phyloP scores from a whole-genome alignment of 1,140 invertebrate genomes.

The Ostrea denselamellosa region DNA sequence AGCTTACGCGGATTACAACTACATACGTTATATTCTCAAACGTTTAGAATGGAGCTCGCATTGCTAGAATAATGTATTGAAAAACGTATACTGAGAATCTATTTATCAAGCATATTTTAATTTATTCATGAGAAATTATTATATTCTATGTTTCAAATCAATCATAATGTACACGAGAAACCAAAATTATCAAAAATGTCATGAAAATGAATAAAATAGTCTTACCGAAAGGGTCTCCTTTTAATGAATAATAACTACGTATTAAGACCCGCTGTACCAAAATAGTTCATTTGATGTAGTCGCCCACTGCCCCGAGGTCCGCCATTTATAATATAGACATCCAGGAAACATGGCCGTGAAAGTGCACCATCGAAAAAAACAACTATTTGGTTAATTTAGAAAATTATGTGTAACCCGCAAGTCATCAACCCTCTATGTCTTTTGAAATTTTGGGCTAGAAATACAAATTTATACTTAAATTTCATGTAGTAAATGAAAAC shows the following conservation, averaged over 20 bases:
- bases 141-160: background rate
- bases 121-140: too few relatives aligned
- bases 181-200: background rate
- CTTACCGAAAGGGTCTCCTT: background rate
- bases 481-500: background rate
- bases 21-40: too few relatives aligned
- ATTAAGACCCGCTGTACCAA: background rate
- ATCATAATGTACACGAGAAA: background rate
- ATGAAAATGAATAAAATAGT: background rate
- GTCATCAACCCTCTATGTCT: background rate
- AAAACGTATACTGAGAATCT: too few relatives aligned
- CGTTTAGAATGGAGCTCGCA: too few relatives aligned
- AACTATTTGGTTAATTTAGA: background rate
- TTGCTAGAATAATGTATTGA: too few relatives aligned
- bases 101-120: too few relatives aligned
- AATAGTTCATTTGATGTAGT: conserved; percentile 12
- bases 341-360: background rate
- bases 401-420: background rate
- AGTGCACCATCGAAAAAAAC: background rate
- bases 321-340: conserved; percentile 5
- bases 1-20: too few relatives aligned
- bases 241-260: conserved; percentile 16
- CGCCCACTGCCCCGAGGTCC: background rate
- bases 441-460: background rate
- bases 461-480: background rate